These are phyloP conservation scores for Dufourea novaeangliae DNA, from an alignment of 1,140 invertebrate species.

Conservation along the genomic window DNA sequence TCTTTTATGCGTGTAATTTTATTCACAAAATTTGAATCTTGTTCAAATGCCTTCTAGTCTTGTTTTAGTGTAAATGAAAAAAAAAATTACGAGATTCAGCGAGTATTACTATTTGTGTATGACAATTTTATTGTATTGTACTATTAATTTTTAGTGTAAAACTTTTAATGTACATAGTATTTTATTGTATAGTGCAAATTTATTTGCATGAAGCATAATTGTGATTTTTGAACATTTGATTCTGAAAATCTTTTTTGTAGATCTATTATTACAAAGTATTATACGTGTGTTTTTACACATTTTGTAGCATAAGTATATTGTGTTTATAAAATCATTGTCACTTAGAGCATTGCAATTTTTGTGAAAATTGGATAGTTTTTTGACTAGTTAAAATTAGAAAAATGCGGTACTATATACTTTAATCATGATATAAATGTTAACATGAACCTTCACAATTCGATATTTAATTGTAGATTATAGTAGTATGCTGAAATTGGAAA, in stretches of 20 bases:
- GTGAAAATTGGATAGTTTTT: not conserved
- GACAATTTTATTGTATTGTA: not conserved
- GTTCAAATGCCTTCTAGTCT: slow-evolving; percentile 6
- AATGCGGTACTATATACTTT: not conserved
- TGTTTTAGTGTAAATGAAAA: not conserved
- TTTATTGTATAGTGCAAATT: not conserved
- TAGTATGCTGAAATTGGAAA: not conserved
- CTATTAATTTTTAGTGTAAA: not conserved
- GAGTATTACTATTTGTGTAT: not conserved
- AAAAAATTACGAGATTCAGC: not conserved
- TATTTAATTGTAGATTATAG: slow-evolving; percentile 5
- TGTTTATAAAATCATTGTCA: not conserved
- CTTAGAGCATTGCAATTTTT: slow-evolving; percentile 17
- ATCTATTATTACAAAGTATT: slow-evolving; percentile 1
- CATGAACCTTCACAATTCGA: not conserved
- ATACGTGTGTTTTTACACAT: not conserved
- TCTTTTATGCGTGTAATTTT: not conserved
- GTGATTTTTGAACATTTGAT: not conserved
- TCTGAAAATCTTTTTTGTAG: not conserved
- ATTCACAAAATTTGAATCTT: not conserved
- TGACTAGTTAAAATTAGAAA: not conserved
- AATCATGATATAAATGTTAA: slow-evolving; percentile 10
- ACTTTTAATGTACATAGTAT: not conserved
- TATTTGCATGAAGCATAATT: slow-evolving; percentile 4
- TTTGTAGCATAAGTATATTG: not conserved